Conservation (phyloP, 2,113 vertebrate species). For the Ariopsis seemanni region DNA sequence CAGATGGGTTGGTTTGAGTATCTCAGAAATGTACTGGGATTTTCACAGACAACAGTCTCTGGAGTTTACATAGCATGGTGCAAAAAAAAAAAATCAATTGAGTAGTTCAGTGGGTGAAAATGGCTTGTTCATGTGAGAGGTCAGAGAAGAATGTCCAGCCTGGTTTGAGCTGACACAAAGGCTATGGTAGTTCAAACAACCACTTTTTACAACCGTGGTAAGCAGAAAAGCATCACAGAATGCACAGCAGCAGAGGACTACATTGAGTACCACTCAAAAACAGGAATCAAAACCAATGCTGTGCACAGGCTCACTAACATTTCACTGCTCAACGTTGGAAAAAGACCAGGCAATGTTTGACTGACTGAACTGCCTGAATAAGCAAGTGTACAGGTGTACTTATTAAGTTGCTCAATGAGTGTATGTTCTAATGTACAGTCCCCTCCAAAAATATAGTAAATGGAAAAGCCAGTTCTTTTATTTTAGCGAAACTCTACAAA, state of each 20-base stretch:
- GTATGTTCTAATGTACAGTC: background rate
- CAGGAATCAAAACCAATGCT: too few relatives aligned
- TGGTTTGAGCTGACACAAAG: background rate
- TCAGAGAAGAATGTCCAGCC: too few relatives aligned
- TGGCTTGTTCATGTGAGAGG: background rate
- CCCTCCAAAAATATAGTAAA: too few relatives aligned
- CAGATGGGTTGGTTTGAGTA: background rate
- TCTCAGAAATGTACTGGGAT: background rate
- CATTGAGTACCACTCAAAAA: background rate
- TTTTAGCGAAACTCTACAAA: too few relatives aligned
- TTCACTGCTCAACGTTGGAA: too few relatives aligned
- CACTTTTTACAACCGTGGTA: background rate
- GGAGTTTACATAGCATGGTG: background rate
- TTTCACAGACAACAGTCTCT: background rate
- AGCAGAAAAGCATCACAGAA: background rate
- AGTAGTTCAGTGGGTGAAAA: background rate
- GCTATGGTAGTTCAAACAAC: background rate
- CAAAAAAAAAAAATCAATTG: background rate
- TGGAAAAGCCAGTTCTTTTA: too few relatives aligned
- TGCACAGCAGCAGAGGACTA: too few relatives aligned
- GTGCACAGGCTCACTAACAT: too few relatives aligned
- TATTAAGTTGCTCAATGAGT: background rate
- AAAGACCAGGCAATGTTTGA: too few relatives aligned
- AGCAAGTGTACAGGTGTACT: too few relatives aligned
- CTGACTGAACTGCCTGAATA: too few relatives aligned